These are phyloP conservation scores for Nephrocerus scutellatus DNA, from an alignment of 2,888 invertebrate species.

Conservation along the genomic window DNA sequence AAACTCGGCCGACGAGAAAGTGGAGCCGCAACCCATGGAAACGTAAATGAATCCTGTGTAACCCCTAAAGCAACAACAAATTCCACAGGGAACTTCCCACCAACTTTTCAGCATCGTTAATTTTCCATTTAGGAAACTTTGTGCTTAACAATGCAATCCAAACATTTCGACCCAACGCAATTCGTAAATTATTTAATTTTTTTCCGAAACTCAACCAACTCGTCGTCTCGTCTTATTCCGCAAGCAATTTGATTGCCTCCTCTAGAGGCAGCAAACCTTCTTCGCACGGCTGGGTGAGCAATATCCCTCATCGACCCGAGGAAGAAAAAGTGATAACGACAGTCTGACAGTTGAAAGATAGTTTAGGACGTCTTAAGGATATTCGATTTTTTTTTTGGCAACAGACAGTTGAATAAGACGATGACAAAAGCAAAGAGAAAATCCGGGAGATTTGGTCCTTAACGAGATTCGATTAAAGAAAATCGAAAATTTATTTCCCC, in stretches of 20 bases:
- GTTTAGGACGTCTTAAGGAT: not conserved
- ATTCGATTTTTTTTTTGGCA: no score
- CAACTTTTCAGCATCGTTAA: conserved; percentile 35
- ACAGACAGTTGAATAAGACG: not conserved
- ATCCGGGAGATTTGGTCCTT: not conserved
- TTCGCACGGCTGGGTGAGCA: no score
- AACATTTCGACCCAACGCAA: conserved; percentile 21
- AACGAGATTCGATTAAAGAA: no score
- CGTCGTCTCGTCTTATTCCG: conserved; percentile 20
- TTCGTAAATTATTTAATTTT: conserved; percentile 7
- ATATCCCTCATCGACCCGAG: no score
- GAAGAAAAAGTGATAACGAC: conserved; percentile 19
- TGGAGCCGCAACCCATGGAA: no score
- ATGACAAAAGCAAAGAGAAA: not conserved
- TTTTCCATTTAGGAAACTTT: conserved; percentile 35
- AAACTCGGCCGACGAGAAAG: no score
- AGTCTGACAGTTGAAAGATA: conserved; percentile 15
- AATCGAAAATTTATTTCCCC: no score
- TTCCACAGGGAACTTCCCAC: no score
- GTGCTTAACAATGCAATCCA: conserved; percentile 27
- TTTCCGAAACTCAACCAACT: conserved; percentile 11
- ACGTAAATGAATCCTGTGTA: no score
- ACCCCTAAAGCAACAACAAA: no score
- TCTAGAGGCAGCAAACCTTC: no score
- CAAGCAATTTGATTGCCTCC: conserved; percentile 11